These are phyloP conservation scores for Cyclophora punctaria DNA, from an alignment of 2,888 invertebrate genomes.

Conservation along the genomic window DNA sequence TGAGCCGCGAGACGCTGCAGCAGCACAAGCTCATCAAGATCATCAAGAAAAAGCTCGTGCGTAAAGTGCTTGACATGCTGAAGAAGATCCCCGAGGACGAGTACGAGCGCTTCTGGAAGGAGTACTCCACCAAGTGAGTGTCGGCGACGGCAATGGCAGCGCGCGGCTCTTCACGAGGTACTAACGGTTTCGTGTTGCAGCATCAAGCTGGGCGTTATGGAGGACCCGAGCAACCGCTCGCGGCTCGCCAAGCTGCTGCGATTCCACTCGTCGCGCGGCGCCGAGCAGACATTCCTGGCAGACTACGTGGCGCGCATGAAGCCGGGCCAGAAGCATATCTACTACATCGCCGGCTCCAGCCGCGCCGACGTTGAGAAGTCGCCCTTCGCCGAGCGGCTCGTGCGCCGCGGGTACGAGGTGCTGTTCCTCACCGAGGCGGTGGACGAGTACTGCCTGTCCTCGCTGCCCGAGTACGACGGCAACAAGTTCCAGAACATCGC, in stretches of 20 bases:
- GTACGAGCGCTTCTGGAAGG: slow-evolving; percentile 97
- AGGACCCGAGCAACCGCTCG: slow-evolving; percentile 97
- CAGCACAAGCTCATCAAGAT: slow-evolving; percentile 99
- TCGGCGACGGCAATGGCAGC: not conserved
- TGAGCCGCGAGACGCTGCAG: slow-evolving; percentile 97
- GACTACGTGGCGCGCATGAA: slow-evolving; percentile 98
- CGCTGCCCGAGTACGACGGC: slow-evolving; percentile 97
- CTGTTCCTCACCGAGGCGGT: slow-evolving; percentile 96
- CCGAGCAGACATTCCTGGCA: slow-evolving; percentile 82
- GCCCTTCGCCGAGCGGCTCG: slow-evolving; percentile 95
- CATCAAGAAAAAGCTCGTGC: slow-evolving; percentile 98
- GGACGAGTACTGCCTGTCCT: slow-evolving; percentile 97
- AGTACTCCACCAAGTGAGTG: slow-evolving; percentile 95
- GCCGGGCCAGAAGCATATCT: slow-evolving; percentile 94
- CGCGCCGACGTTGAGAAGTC: slow-evolving; percentile 89
- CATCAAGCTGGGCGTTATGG: slow-evolving; percentile 96
- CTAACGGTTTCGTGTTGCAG: slow-evolving; percentile 47
- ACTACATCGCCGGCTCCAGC: slow-evolving; percentile 94
- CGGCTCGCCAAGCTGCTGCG: slow-evolving; percentile 95
- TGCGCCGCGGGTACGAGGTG: slow-evolving; percentile 96
- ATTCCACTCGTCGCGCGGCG: slow-evolving; percentile 86
- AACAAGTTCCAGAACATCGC: slow-evolving; percentile 99
- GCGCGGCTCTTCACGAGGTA: not conserved
- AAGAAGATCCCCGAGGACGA: slow-evolving; percentile 94
- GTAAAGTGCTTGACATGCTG: slow-evolving; percentile 98